These are phyloP conservation scores for Campoletis raptor DNA, from an alignment of 2,888 invertebrate genomes.

Conservation along the genomic window DNA sequence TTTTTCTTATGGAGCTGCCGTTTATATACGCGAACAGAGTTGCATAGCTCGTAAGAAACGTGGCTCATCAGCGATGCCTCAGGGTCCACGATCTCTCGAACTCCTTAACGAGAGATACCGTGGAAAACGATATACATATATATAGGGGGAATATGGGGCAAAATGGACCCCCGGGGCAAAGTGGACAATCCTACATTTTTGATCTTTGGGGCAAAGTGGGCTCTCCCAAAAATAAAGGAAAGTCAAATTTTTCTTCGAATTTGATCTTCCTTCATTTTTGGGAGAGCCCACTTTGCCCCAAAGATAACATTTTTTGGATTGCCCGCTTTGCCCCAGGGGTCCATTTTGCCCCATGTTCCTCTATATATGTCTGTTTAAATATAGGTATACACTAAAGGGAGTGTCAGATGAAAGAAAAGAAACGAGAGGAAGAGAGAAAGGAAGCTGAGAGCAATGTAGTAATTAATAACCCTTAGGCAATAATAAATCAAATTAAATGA, in stretches of 20 bases:
- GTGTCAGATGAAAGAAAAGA: constrained; percentile 25
- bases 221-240: too few species aligned
- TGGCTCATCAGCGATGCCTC: constrained; percentile 72
- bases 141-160: too few species aligned
- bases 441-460: constrained; percentile 55
- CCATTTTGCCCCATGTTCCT: too few species aligned
- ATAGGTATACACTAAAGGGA: not conserved
- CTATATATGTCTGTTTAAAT: not conserved
- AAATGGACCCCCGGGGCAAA: too few species aligned
- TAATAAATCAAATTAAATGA: constrained; percentile 78
- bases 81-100: constrained; percentile 65
- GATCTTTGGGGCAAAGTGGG: too few species aligned
- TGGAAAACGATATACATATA: not conserved
- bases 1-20: constrained; percentile 46
- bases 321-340: too few species aligned
- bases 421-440: constrained; percentile 36
- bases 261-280: too few species aligned
- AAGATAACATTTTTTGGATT: too few species aligned
- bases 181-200: too few species aligned
- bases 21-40: constrained; percentile 61
- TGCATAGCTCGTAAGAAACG: constrained; percentile 71
- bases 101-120: constrained; percentile 72
- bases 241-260: too few species aligned
- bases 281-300: too few species aligned
- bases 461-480: constrained; percentile 76